phyloP scores from a whole-genome alignment of 2,888 invertebrate genomes.

The Dorcus parallelipipedus region DNA sequence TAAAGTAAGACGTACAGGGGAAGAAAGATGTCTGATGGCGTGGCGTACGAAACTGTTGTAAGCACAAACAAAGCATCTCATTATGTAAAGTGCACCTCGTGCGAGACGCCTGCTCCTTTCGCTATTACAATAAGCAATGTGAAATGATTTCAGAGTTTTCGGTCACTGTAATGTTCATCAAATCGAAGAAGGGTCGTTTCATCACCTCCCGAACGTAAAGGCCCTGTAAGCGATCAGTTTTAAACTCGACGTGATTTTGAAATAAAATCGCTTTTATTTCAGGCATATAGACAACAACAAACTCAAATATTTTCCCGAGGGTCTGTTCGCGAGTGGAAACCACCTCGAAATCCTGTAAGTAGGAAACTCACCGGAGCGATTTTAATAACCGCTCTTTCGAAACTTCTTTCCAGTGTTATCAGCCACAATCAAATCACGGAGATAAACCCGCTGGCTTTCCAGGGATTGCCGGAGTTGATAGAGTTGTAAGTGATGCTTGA shows the following conservation, averaged over 20 bases:
- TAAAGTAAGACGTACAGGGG: too few relatives aligned
- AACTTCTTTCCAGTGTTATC: conserved; percentile 28
- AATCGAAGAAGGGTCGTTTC: conserved; percentile 43
- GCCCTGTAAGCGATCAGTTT: conserved; percentile 34
- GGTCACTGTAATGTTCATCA: conserved; percentile 47
- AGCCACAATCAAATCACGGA: conserved; percentile 30
- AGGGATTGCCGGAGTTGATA: conserved; percentile 20
- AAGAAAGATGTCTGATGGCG: too few relatives aligned
- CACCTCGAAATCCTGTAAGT: conserved; percentile 49
- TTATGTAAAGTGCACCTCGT: too few relatives aligned
- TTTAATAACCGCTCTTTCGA: too few relatives aligned
- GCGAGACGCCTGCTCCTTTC: too few relatives aligned
- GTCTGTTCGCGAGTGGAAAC: conserved; percentile 45
- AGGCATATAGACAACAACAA: conserved; percentile 52
- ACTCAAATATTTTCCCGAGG: conserved; percentile 42
- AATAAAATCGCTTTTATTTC: conserved; percentile 20
- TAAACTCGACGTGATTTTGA: not conserved
- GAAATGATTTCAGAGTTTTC: conserved; percentile 41
- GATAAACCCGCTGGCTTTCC: conserved; percentile 28
- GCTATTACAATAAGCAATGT: too few relatives aligned
- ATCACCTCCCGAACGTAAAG: conserved; percentile 35
- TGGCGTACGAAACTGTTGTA: too few relatives aligned
- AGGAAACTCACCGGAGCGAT: not conserved
- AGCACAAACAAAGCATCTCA: too few relatives aligned
- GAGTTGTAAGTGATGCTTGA: conserved; percentile 30